Evolutionary conservation across 2,888 invertebrate genomes (phyloP).

Genomic region (Netelia fuscicornis): DNA sequence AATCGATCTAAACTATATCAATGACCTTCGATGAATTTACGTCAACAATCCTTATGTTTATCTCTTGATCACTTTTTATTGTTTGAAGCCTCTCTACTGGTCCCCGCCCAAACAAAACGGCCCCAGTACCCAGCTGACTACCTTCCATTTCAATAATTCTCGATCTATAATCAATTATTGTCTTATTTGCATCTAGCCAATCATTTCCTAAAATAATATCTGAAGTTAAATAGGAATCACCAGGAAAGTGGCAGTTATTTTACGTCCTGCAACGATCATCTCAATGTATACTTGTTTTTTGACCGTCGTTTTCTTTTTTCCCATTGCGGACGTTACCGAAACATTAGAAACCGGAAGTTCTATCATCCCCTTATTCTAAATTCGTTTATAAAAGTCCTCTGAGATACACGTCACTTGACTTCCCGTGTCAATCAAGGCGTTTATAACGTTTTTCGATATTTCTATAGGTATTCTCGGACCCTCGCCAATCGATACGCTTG

Average conservation of each 20-base stretch:
- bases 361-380: neutral
- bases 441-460: neutral
- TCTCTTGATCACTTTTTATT: neutral
- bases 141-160: slow-evolving; percentile 22
- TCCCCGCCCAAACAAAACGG: slow-evolving; percentile 19
- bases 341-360: slow-evolving; percentile 48
- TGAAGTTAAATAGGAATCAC: slow-evolving; percentile 39
- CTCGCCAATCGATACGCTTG: neutral
- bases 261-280: neutral
- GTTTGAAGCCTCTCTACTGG: too few relatives aligned
- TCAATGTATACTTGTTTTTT: slow-evolving; percentile 37
- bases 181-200: slow-evolving; percentile 31
- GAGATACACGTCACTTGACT: slow-evolving; percentile 46
- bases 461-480: neutral
- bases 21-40: too few relatives aligned
- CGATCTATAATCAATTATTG: slow-evolving; percentile 35
- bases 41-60: neutral
- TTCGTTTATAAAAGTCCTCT: slow-evolving; percentile 30
- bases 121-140: slow-evolving; percentile 6
- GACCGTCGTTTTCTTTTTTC: slow-evolving; percentile 30
- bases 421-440: slow-evolving; percentile 25
- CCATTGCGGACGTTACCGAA: slow-evolving; percentile 20
- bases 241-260: slow-evolving; percentile 1
- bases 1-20: too few relatives aligned
- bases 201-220: slow-evolving; percentile 52